Percentiles rank a stretch among this genome's conserved stretches.
phyloP scores from a whole-genome alignment of 2,888 invertebrate species.

The Cetonia aurata region DNA sequence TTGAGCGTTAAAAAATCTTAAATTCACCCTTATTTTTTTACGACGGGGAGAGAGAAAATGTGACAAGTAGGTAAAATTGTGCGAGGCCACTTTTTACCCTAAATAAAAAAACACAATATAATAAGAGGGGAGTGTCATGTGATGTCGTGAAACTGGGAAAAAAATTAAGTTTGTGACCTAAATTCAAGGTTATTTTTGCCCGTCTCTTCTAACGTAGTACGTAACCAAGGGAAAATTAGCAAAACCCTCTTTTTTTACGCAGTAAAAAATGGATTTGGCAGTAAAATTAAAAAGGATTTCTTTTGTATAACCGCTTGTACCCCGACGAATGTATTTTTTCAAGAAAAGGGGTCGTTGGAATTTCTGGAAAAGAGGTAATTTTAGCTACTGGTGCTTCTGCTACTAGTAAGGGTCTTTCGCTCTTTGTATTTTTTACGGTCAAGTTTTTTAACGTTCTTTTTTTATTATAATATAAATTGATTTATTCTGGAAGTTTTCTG shows the following conservation, averaged over 20 bases:
- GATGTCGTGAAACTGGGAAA: slow-evolving; percentile 14
- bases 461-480: slow-evolving; percentile 43
- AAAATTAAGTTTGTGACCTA: slow-evolving; percentile 43
- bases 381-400: background rate
- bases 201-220: too few species aligned
- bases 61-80: slow-evolving; percentile 44
- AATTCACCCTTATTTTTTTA: slow-evolving; percentile 38
- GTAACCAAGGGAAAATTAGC: slow-evolving; percentile 27
- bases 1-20: slow-evolving; percentile 34
- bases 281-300: slow-evolving; percentile 6
- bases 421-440: slow-evolving; percentile 34
- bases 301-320: slow-evolving; percentile 1
- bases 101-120: slow-evolving; percentile 33
- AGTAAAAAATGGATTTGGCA: slow-evolving; percentile 12
- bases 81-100: slow-evolving; percentile 28
- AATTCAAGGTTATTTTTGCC: slow-evolving; percentile 27
- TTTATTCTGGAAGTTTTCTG: slow-evolving; percentile 39
- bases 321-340: slow-evolving; percentile 11
- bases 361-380: slow-evolving; percentile 36
- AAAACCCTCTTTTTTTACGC: slow-evolving; percentile 11
- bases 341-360: slow-evolving; percentile 22
- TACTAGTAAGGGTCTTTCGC: background rate
- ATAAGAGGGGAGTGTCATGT: slow-evolving; percentile 1
- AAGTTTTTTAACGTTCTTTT: slow-evolving; percentile 25
- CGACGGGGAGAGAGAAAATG: slow-evolving; percentile 19